Conservation (phyloP, 2,113 vertebrate genomes). For the Syngnathus scovelli region DNA sequence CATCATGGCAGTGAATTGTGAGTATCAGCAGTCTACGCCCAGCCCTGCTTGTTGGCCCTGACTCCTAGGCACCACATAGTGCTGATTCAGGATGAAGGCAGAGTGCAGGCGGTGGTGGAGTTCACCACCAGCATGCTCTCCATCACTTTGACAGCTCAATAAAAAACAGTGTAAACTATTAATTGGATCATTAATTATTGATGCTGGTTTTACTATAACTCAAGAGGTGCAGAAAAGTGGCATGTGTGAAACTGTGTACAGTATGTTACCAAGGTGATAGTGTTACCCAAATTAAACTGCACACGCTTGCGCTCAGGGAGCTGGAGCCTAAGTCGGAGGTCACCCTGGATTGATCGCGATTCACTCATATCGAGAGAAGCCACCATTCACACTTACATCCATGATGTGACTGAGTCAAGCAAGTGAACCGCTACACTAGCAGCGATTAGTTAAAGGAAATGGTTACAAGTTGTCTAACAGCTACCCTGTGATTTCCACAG, state of each 20-base stretch:
- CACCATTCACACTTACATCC: neutral
- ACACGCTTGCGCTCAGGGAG: neutral
- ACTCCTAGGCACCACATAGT: conserved; percentile 58
- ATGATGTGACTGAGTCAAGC: neutral
- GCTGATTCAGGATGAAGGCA: conserved; percentile 71
- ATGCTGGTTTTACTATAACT: conserved; percentile 72
- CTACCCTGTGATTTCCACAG: conserved; percentile 6
- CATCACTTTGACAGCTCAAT: conserved; percentile 82
- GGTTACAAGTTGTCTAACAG: neutral
- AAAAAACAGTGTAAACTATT: conserved; percentile 79
- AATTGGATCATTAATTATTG: conserved; percentile 86
- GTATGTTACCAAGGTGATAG: conserved; percentile 34
- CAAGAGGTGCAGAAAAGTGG: conserved; percentile 44
- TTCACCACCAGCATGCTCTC: conserved; percentile 62
- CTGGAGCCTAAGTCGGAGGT: neutral
- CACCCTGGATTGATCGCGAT: neutral
- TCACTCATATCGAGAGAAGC: neutral
- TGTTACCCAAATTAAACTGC: neutral
- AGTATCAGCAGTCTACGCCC: conserved; percentile 60
- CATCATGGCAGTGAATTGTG: conserved; percentile 63
- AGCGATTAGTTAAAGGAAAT: neutral
- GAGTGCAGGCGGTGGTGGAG: conserved; percentile 49
- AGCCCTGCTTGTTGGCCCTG: conserved; percentile 39
- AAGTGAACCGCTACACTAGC: neutral
- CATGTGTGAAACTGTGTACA: conserved; percentile 41